Conservation (phyloP, 2,888 invertebrate species). For the Drosophila suboccidentalis region DNA sequence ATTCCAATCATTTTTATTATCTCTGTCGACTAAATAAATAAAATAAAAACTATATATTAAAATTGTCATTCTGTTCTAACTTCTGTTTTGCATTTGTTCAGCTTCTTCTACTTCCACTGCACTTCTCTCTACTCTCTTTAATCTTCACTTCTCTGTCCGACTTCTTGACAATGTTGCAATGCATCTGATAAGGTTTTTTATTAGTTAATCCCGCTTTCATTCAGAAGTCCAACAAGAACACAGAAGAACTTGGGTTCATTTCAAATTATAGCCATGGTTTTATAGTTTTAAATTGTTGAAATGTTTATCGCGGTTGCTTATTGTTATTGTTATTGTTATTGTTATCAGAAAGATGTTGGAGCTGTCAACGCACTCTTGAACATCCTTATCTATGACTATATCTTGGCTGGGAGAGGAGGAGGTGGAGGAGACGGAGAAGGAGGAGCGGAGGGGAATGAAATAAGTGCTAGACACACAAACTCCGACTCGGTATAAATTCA, state of each 20-base stretch:
- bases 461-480: conserved; percentile 9
- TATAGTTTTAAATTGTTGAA: conserved; percentile 4
- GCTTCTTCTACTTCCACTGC: background rate
- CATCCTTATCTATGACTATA: conserved; percentile 45
- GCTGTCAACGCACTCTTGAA: conserved; percentile 55
- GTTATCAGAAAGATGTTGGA: conserved; percentile 31
- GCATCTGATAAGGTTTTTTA: conserved; percentile 1
- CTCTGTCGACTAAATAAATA: no score
- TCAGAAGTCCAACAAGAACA: background rate
- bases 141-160: background rate
- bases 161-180: conserved; percentile 9
- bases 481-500: background rate
- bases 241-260: background rate
- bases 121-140: background rate
- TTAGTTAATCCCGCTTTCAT: conserved; percentile 2
- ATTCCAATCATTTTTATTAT: no score
- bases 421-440: no score
- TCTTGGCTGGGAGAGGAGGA: conserved; percentile 1
- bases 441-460: background rate
- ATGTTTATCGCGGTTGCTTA: conserved; percentile 24
- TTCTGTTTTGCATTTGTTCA: no score
- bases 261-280: conserved; percentile 5
- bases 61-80: no score
- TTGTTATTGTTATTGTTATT: no score
- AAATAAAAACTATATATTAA: no score